Percentiles rank a stretch among this genome's conserved stretches.
Conservation (phyloP, 2,888 invertebrate genomes). For the Margaritifera margaritifera region DNA sequence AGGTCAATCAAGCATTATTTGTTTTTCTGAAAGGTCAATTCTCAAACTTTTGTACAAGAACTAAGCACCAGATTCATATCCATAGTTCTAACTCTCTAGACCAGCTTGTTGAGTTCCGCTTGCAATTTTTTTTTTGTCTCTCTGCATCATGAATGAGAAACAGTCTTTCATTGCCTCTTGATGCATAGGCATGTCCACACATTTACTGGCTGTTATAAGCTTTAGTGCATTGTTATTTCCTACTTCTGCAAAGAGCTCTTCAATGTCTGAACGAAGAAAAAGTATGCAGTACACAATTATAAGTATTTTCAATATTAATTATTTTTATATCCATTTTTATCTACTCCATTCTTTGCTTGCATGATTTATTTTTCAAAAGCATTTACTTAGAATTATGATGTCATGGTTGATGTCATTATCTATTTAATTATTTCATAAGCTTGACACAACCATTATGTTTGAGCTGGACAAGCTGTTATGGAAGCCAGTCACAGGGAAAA, state of each 20-base stretch:
- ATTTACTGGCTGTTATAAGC: conserved; percentile 72
- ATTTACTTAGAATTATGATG: no score
- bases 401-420: no score
- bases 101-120: conserved; percentile 74
- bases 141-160: conserved; percentile 82
- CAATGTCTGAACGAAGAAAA: conserved; percentile 77
- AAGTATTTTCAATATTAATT: no score
- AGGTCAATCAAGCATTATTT: not conserved
- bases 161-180: conserved; percentile 78
- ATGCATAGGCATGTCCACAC: conserved; percentile 53
- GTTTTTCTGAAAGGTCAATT: not conserved
- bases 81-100: conserved; percentile 68
- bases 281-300: not conserved
- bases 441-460: no score
- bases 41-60: not conserved
- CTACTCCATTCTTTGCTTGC: no score
- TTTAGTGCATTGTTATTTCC: conserved; percentile 77
- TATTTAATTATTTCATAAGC: no score
- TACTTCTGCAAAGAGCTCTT: conserved; percentile 80
- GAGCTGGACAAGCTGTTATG: no score
- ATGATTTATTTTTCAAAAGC: no score
- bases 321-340: no score
- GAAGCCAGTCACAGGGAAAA: no score
- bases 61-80: conserved; percentile 34
- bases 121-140: conserved; percentile 74